Evolutionary conservation across 2,888 invertebrate genomes (phyloP).

Genomic region (Xestobium rufovillosum): DNA sequence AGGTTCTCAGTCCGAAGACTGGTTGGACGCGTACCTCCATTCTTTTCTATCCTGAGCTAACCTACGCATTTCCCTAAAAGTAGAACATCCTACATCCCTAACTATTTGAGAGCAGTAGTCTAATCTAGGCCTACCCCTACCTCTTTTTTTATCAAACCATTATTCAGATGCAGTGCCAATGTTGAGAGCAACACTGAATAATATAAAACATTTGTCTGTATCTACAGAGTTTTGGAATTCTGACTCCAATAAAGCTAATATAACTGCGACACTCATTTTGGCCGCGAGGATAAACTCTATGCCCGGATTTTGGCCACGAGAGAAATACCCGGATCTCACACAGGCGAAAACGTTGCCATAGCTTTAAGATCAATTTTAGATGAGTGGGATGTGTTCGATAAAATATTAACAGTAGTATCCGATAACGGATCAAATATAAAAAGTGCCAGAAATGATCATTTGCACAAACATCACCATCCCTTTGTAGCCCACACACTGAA

Average conservation of each 20-base stretch:
- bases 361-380: conserved; percentile 21
- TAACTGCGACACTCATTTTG: conserved; percentile 28
- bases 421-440: conserved; percentile 30
- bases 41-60: too few species aligned
- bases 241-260: conserved; percentile 23
- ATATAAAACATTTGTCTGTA: conserved; percentile 20
- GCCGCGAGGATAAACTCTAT: conserved; percentile 18
- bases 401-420: conserved; percentile 26
- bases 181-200: conserved; percentile 19
- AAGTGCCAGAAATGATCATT: conserved; percentile 24
- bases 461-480: conserved; percentile 25
- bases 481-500: conserved; percentile 29
- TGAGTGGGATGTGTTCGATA: conserved; percentile 25
- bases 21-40: too few species aligned
- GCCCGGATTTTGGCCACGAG: conserved; percentile 20
- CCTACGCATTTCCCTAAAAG: too few species aligned
- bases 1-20: too few species aligned
- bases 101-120: too few species aligned
- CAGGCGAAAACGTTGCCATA: conserved; percentile 19
- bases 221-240: conserved; percentile 31
- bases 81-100: too few species aligned
- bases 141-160: conserved; percentile 18
- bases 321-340: conserved; percentile 22
- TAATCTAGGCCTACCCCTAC: too few species aligned
- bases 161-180: conserved; percentile 15